Percentiles rank a stretch among this genome's conserved stretches.
These are phyloP conservation scores for Eulemur albifrons DNA, from an alignment of 2,797 vertebrate species.

Conservation along the genomic window DNA sequence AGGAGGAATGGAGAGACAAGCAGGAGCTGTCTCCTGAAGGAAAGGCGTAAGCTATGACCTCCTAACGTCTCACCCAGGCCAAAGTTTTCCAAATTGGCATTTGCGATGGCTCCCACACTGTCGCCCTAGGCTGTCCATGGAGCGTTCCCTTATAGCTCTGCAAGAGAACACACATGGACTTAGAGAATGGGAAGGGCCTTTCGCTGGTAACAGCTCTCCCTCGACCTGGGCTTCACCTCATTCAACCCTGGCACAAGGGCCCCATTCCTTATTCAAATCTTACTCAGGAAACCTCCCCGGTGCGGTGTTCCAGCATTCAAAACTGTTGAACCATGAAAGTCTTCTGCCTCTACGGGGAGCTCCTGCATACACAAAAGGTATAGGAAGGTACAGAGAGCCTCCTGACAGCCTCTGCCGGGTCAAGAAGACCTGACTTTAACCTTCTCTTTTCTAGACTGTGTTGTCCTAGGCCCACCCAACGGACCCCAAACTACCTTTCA, in stretches of 20 bases:
- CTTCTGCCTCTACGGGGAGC: not conserved
- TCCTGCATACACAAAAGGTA: not conserved
- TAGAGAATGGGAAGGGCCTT: not conserved
- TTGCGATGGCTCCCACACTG: not conserved
- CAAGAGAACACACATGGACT: fast-evolving
- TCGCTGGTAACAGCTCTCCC: fast-evolving
- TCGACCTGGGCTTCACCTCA: not conserved
- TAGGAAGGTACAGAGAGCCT: not conserved
- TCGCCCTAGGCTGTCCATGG: not conserved
- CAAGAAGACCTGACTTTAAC: not conserved
- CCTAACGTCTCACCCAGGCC: not conserved
- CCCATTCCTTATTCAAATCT: not conserved
- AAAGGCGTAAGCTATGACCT: not conserved
- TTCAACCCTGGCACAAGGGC: not conserved
- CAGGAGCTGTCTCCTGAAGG: not conserved
- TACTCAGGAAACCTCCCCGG: not conserved
- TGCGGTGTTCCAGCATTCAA: not conserved
- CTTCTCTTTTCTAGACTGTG: not conserved
- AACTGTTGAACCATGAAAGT: not conserved
- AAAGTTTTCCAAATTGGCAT: not conserved
- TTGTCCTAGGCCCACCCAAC: not conserved
- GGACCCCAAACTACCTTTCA: not conserved
- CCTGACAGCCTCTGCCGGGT: not conserved
- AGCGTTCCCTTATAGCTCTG: too few relatives aligned
- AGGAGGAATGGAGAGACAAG: not conserved